Evolutionary conservation across 1,140 invertebrate species (phyloP), one percentile per base, ranked within the genome.

Genomic region (Drosophila ambigua): DNA sequence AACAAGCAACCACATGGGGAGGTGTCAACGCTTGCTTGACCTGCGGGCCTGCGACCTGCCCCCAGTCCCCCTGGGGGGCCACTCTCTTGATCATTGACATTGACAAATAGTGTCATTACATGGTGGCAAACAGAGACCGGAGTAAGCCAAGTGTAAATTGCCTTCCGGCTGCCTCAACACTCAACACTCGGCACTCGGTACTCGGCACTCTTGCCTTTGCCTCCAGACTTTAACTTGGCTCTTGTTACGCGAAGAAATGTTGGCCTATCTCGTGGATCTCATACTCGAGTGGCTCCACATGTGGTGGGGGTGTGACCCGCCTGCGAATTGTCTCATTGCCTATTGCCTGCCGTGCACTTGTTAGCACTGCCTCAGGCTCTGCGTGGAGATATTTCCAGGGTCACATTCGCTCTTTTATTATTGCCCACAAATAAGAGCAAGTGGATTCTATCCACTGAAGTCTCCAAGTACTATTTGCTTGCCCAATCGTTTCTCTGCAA

Each of bases 31-130:
- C 60, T 73, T 72, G 81, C 64, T 74, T 85, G 81, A 84, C 72
- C 77, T 58, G 50, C 53, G 57, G 81, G 77, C 72, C 72, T 53
- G 58, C 53, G 57, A 45, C 43, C 46, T 61, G 73, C 48, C 61
- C 63, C 51, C 44, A 50, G 62, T 63, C 60, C 23, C 11, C 23
- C 8, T 16, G 26, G 11, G 46, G 50, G 13, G 35, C 2, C 35
- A 39, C 48, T 26, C 39, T 23, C 45, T 35, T 20, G 20, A 13
- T 20, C 60, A 54, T 72, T 79, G 82, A 88, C 83, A 87, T 79
- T 87, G 82, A 88, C 64, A 65, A 87, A 87, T 87, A 67, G 80
- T 87, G 83, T 88, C 83, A 88, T 76, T 65, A 59, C 55, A 76
- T 31, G 51, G 59, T 54, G 43, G 23, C 23, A 64, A 61, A 63